Base-by-base conservation (phyloP, 1,140 invertebrate genomes). In the Caerostris extrusa region DNA sequence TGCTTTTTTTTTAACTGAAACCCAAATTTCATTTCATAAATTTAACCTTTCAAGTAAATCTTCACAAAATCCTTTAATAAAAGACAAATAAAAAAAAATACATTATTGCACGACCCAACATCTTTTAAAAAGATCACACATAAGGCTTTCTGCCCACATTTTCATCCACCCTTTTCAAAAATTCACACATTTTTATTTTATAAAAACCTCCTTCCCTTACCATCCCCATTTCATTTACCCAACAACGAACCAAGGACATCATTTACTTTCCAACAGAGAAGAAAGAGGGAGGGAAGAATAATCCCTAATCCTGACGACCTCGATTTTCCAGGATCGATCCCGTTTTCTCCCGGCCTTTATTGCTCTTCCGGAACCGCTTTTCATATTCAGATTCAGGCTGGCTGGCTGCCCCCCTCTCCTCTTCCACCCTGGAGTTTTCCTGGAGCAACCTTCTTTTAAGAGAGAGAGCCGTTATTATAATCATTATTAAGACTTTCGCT, bases 401-500 rank as follows among this genome's bases (percentile, higher is more conserved):
- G 71, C 55, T 12, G 34, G 12, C 71, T 7, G 8, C 71, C 10
- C 10, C 53, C 71, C 53, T 55, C 50, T 34, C 71, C 53, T 77
- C n/a, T 34, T n/a, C 71, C 50, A 50, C 50, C 14, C 71, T 19
- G 19, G 71, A 50, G 71, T 64, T 64, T 64, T 64, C 61, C 61
- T 64, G 12, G 14, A 34, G 61, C 61, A 64, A 64, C 61, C 61
- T 64, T 64, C 61, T 64, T 64, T 64, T 10, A 77, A 19, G n/a
- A 34, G 69, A 71, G 34, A 12, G 17, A n/a, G 60, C 57, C 86
- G 86, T 88, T 88, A 88, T 88, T 88, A 88, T 88, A 88, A 88
- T 88, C 86, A 88, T 88, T 88, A 88, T 88, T 88, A 88, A 88
- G 86, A 88, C 83, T 85, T 85, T 57, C 83, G 83, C 57, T 85